Base-by-base conservation (phyloP, 1,140 invertebrate genomes). In the Psix sp. region DNA sequence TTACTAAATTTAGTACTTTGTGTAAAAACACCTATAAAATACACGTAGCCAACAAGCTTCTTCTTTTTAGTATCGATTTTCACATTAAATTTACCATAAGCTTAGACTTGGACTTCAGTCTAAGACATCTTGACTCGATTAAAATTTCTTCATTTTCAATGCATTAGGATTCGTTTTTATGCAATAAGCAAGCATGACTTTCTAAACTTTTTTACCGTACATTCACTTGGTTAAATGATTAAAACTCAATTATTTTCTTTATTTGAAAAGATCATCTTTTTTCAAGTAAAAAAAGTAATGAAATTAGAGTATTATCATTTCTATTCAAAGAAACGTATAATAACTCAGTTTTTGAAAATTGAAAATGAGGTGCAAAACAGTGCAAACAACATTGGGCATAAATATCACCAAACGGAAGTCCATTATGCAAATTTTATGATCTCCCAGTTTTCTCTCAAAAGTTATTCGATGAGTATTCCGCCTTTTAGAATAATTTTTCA, bases 1-100 rank as follows among this genome's bases (percentile, higher is more conserved):
- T 36, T 57, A 38, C 49, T 49, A 35, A 35, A 13, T 56, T 49
- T 35, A 54, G 7, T 46, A 43, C 45, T 39, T 63, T 43, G 18
- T 20, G 38, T 35, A 16, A 63, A 29, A 18, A 26, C 31, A 38
- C n/a, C 29, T n/a, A 56, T 56, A 66, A 56, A 66, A 56, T 36
- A 42, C n/a, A 14, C 7, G 46, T 40, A 46, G 54, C 51, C 43
- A 45, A 52, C 33, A 40, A 18, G 24, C 31, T 49, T 56, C 52
- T 48, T 66, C 46, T 43, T 14, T 15, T 56, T 29, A 26, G 31
- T 40, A 15, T 56, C 56, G 51, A 56, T 66, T 66, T 66, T 56
- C 62, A 13, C 35, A 36, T 56, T 35, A 42, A 66, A 56, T 56
- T 66, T 26, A 35, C 14, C 36, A 35, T 38, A 29, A 51, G 45